A percentile compares a stretch with the other conserved stretches of the same genome.
These are phyloP conservation scores for Todus mexicanus DNA, from an alignment of 2,797 vertebrate species.

Conservation along the genomic window DNA sequence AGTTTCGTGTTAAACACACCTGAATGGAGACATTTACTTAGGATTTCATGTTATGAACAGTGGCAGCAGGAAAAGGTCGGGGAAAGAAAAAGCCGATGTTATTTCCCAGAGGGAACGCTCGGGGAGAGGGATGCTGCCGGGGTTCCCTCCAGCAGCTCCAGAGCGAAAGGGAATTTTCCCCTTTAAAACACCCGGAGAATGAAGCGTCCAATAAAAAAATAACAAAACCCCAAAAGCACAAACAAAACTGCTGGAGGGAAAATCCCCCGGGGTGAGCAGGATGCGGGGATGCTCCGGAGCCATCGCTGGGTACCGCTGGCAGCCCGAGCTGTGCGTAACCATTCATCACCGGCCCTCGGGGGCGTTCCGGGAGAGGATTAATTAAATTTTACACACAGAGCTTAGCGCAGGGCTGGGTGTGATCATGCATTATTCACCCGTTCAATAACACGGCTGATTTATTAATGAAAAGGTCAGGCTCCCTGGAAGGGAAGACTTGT, in stretches of 20 bases:
- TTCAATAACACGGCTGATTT: constrained; percentile 25
- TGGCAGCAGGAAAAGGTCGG: neutral
- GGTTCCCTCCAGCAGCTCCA: neutral
- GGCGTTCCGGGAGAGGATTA: neutral
- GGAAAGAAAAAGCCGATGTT: neutral
- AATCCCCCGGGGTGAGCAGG: neutral
- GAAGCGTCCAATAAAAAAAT: neutral
- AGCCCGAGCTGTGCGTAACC: neutral
- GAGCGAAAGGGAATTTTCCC: neutral
- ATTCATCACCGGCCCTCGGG: neutral
- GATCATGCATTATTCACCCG: constrained; percentile 14
- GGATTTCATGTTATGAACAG: neutral
- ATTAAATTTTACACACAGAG: neutral
- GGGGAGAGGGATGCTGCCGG: neutral
- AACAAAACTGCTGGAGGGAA: neutral
- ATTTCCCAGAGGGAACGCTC: neutral
- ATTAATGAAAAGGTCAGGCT: constrained; percentile 10
- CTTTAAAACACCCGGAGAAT: neutral
- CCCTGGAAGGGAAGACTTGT: neutral
- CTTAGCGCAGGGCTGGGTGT: neutral
- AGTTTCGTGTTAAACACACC: neutral
- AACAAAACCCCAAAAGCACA: too few relatives aligned
- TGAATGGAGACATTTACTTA: constrained; percentile 15
- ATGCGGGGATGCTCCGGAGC: neutral
- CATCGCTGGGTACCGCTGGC: neutral